A percentile compares a stretch with the other conserved stretches of the same genome.
Conservation (phyloP, 1,140 invertebrate genomes). For the Calephelis virginiensis region DNA sequence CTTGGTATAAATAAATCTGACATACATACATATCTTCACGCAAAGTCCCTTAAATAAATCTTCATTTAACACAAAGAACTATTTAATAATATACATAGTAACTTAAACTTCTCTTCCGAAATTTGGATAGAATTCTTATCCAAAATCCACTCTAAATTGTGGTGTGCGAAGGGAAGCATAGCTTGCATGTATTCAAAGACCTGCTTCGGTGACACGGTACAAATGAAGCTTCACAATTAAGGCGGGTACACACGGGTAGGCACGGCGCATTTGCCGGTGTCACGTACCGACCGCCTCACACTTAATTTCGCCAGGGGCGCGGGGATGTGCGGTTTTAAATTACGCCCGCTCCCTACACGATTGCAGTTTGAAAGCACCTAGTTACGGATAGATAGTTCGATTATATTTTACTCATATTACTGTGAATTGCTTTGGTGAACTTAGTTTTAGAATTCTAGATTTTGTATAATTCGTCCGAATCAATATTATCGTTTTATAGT, state of each 20-base stretch:
- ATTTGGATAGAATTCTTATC: neutral
- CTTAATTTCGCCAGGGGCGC: slow-evolving; percentile 61
- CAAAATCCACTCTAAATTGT: slow-evolving; percentile 8
- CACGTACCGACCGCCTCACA: slow-evolving; percentile 63
- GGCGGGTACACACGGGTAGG: slow-evolving; percentile 57
- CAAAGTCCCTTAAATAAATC: neutral
- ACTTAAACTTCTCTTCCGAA: too few relatives aligned
- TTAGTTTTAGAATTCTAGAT: too few relatives aligned
- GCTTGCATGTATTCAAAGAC: slow-evolving; percentile 23
- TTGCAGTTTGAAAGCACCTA: slow-evolving; percentile 53
- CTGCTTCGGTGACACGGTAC: slow-evolving; percentile 15
- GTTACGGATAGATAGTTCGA: slow-evolving; percentile 45
- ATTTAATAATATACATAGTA: too few relatives aligned
- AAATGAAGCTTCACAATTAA: slow-evolving; percentile 53
- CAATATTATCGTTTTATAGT: too few relatives aligned
- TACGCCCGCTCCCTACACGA: slow-evolving; percentile 50
- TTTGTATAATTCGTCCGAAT: too few relatives aligned
- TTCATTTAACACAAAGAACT: neutral
- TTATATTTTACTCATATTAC: slow-evolving; percentile 19
- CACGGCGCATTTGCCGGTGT: slow-evolving; percentile 66
- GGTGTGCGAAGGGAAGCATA: neutral
- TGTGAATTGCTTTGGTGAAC: too few relatives aligned
- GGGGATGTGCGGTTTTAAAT: slow-evolving; percentile 67
- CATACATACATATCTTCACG: too few relatives aligned
- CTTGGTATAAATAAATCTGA: neutral